Evolutionary conservation across 2,797 vertebrate species (phyloP), one percentile per base, ranked within the genome.

Genomic region (Rhinatrema bivittatum): DNA sequence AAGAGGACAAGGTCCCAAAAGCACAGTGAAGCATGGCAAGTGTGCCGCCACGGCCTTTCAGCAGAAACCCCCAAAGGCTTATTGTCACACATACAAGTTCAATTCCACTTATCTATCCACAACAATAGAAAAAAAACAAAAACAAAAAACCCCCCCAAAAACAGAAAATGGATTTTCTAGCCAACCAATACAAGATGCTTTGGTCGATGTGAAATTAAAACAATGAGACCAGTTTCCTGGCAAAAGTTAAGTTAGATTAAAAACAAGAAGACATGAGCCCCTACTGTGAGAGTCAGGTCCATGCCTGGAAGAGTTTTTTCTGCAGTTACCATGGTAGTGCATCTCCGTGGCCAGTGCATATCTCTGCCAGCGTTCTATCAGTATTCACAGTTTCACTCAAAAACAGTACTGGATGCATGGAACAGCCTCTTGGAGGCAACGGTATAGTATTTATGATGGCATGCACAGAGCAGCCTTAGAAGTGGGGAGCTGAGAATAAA

Each of bases 1-100:
- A 70, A 50, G 11, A 67, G 50, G 70, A 29, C 72, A 58, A 51
- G 39, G 41, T 54, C 52, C 46, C 11, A 42, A 36, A 65, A 66
- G 60, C 60, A 70, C 60, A 73, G 72, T 64, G 76, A 79, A 82
- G 73, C 74, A 65, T 50, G 50, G 63, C 53, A 60, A 47, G 23
- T 53, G 37, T 32, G 7, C 34, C 46, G 46, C 58, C 44, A 29
- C 27, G 46, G 53, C 45, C 44, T 69, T 63, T 50, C 48, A 51
- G 50, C 34, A 56, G 35, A 66, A 79, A 59, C 39, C 34, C n/a
- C 26, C 36, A 39, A 39, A 50, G 22, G 22, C 36, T 60, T 51
- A 57, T 43, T 51, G 33, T 35, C 68, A 54, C 40, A 54, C 40
- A 50, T 15, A 43, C 29, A 45, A 49, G 61, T 69, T 59, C 41